Evolutionary conservation across 2,888 invertebrate species (phyloP).

Genomic region (Athripsodes cinereus): DNA sequence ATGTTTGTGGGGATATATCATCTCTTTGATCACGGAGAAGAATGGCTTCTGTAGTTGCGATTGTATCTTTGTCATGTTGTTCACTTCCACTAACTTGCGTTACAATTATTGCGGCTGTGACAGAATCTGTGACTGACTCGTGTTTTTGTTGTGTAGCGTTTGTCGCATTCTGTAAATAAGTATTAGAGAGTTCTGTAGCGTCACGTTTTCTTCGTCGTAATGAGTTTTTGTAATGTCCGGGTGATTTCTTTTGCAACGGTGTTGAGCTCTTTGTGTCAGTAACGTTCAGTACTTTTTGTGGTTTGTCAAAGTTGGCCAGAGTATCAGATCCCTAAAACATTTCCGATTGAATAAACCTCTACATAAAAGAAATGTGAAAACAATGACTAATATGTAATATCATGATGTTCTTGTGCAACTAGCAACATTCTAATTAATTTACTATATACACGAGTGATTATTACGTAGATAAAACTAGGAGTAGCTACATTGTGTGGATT

Average conservation of each 20-base stretch:
- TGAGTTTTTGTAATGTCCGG: slow-evolving; percentile 23
- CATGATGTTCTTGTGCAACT: too few species aligned
- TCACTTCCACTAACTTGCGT: slow-evolving; percentile 20
- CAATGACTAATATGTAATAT: too few species aligned
- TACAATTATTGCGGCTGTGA: slow-evolving; percentile 20
- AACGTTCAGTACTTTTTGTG: neutral
- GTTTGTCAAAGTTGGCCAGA: neutral
- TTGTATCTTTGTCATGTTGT: slow-evolving; percentile 6
- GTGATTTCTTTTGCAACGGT: slow-evolving; percentile 8
- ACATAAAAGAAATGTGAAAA: too few species aligned
- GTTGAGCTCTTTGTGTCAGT: neutral
- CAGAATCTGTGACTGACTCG: slow-evolving; percentile 14
- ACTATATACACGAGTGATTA: too few species aligned
- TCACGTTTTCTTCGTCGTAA: slow-evolving; percentile 16
- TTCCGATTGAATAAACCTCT: neutral
- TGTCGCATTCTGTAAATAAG: neutral
- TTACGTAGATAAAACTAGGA: too few species aligned
- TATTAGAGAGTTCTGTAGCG: neutral
- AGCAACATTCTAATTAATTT: too few species aligned
- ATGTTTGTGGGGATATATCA: slow-evolving; percentile 20
- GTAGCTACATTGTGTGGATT: too few species aligned
- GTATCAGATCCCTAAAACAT: neutral
- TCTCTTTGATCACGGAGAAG: slow-evolving; percentile 21
- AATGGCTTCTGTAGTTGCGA: slow-evolving; percentile 16
- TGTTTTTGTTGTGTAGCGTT: neutral